Percentiles rank a stretch among this genome's conserved stretches.
phyloP scores from a whole-genome alignment of 2,113 vertebrate genomes.

The Chionodraco myersi region DNA sequence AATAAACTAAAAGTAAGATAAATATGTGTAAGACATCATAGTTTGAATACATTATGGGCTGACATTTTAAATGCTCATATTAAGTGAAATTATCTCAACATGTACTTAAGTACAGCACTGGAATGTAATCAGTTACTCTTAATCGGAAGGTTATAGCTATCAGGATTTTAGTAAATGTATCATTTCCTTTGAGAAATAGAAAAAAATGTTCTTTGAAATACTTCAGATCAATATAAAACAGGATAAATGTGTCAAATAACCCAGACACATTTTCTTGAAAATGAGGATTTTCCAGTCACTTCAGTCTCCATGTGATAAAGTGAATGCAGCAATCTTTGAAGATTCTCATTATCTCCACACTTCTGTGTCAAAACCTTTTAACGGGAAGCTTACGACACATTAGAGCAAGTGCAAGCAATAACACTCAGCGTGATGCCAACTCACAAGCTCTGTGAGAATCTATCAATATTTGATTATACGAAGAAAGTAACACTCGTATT shows the following conservation, averaged over 20 bases:
- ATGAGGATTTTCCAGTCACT: background rate
- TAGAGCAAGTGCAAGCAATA: slow-evolving; percentile 43
- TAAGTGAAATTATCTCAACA: background rate
- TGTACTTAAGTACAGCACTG: background rate
- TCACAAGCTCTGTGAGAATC: slow-evolving; percentile 33
- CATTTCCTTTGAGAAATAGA: background rate
- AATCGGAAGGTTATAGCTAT: background rate
- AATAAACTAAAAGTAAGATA: background rate
- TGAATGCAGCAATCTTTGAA: background rate
- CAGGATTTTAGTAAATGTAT: background rate
- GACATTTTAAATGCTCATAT: background rate
- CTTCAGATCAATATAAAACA: background rate
- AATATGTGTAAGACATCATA: background rate
- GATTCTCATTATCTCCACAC: slow-evolving; percentile 20
- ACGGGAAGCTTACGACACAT: slow-evolving; percentile 39
- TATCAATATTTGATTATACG: slow-evolving; percentile 64
- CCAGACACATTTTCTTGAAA: slow-evolving; percentile 6
- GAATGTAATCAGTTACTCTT: background rate
- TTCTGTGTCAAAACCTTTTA: slow-evolving; percentile 30
- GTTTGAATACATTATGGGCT: background rate
- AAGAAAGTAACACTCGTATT: slow-evolving; percentile 35
- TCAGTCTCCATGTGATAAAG: slow-evolving; percentile 11
- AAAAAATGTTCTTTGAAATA: background rate
- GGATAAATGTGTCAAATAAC: background rate
- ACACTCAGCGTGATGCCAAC: slow-evolving; percentile 17